Evolutionary conservation across 2,797 vertebrate genomes (phyloP), one percentile per base, ranked within the genome.

Genomic region (Limnodromus scolopaceus): DNA sequence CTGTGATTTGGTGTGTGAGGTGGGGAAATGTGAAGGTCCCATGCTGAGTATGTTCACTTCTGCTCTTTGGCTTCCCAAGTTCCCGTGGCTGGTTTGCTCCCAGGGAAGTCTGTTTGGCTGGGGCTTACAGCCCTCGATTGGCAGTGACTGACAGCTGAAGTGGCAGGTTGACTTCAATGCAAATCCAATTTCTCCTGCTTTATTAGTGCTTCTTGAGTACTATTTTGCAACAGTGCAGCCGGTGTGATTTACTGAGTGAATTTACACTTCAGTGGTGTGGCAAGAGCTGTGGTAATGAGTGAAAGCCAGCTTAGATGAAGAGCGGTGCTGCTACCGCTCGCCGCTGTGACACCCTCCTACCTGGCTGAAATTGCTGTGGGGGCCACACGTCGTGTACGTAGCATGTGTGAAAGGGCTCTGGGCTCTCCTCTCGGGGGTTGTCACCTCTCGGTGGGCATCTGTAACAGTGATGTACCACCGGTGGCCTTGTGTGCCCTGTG

Each of bases 201-300:
- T 89, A 95, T 97, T 96, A 97, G 92, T 69, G 93, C 68, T 78
- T 89, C 84, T 66, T 91, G 78, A 92, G 84, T 91, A 94, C 84
- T 86, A 65, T 90, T 92, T 87, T 96, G 94, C 81, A 89, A 53
- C 13, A 0, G 38, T 85, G 90, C 79, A 83, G 90, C 41, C 0
- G 0, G 30, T 71, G 45, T 87, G 94, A 93, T 95, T 94, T 96
- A 68, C 90, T 92, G 86, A 95, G 88, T 77, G 88, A 87, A 87
- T 95, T 97, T 89, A 92, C 93, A 92, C 95, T 95, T 95, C 90
- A 85, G 55, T 87, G 90, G n/a, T 89, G 86, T 93, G 86, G 86
- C 78, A 57, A 91, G 86, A 94, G 74, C 82, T 82, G 28, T 43
- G 66, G 74, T 95, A 95, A 96, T 95, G 86, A 96, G 63, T 39